phyloP scores from a whole-genome alignment of 1,140 invertebrate genomes.

The Ectropis grisescens region DNA sequence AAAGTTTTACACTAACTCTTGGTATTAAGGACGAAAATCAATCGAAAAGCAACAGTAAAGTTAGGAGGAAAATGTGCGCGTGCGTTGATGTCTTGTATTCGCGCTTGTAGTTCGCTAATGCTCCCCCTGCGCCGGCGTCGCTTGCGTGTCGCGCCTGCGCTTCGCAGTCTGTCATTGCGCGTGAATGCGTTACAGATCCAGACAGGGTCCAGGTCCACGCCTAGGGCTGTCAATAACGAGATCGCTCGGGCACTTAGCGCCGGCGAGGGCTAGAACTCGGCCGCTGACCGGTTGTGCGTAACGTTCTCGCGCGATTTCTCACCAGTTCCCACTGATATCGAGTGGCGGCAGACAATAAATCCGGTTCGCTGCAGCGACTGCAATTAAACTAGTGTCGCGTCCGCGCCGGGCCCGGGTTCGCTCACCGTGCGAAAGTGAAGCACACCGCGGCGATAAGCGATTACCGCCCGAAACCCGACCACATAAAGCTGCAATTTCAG shows the following conservation, averaged over 20 bases:
- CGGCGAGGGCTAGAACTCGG: neutral
- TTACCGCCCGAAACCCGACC: too few relatives aligned
- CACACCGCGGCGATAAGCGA: slow-evolving; percentile 14
- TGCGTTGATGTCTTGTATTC: slow-evolving; percentile 28
- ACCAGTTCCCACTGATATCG: slow-evolving; percentile 35
- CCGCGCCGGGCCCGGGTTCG: slow-evolving; percentile 45
- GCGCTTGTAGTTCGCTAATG: slow-evolving; percentile 4
- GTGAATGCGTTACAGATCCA: too few relatives aligned
- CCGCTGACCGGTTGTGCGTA: slow-evolving; percentile 8
- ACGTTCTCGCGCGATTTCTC: slow-evolving; percentile 14
- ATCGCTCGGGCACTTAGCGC: slow-evolving; percentile 2
- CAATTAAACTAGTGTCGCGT: slow-evolving; percentile 66
- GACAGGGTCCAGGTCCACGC: too few relatives aligned
- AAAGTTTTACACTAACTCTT: too few relatives aligned
- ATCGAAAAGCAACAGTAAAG: too few relatives aligned
- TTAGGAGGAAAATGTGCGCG: slow-evolving; percentile 2
- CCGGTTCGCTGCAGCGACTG: slow-evolving; percentile 58
- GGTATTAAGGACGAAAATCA: too few relatives aligned
- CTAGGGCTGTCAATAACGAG: slow-evolving; percentile 7
- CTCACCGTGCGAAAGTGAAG: slow-evolving; percentile 65
- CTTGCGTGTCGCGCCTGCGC: too few relatives aligned
- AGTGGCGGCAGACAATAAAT: slow-evolving; percentile 58
- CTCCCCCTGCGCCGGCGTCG: slow-evolving; percentile 14
- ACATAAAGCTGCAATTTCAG: too few relatives aligned
- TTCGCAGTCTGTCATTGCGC: too few relatives aligned